Percentiles rank a stretch among this genome's conserved stretches.
These are phyloP conservation scores for Lipotes vexillifer DNA, from an alignment of 2,113 vertebrate species.

Conservation along the genomic window DNA sequence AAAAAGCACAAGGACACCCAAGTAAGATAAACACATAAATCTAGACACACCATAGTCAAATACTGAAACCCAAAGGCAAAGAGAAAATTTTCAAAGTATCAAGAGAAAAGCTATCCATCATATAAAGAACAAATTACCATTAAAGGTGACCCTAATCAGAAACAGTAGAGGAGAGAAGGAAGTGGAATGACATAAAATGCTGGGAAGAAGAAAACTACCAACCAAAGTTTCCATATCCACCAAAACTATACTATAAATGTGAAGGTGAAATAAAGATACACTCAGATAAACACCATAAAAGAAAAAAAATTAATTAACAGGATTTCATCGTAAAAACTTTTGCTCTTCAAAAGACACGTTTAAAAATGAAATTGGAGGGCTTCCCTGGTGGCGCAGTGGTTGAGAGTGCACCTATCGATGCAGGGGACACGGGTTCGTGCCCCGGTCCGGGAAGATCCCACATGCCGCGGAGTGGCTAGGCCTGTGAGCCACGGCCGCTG, in stretches of 20 bases:
- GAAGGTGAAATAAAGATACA: background rate
- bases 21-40: background rate
- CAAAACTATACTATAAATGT: background rate
- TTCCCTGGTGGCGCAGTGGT: no score
- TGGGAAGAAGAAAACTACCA: background rate
- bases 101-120: background rate
- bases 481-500: no score
- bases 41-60: background rate
- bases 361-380: background rate
- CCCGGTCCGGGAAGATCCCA: no score
- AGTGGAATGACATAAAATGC: background rate
- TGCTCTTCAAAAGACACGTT: background rate
- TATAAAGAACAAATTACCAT: background rate
- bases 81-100: background rate
- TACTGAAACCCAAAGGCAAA: background rate
- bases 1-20: background rate
- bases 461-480: no score
- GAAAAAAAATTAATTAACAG: background rate
- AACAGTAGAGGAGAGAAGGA: background rate
- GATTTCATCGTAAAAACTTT: background rate
- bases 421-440: no score
- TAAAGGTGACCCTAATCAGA: background rate
- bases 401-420: no score
- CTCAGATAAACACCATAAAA: background rate
- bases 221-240: background rate